These are phyloP conservation scores for Ditula angustiorana DNA, from an alignment of 2,888 invertebrate species.

Conservation along the genomic window DNA sequence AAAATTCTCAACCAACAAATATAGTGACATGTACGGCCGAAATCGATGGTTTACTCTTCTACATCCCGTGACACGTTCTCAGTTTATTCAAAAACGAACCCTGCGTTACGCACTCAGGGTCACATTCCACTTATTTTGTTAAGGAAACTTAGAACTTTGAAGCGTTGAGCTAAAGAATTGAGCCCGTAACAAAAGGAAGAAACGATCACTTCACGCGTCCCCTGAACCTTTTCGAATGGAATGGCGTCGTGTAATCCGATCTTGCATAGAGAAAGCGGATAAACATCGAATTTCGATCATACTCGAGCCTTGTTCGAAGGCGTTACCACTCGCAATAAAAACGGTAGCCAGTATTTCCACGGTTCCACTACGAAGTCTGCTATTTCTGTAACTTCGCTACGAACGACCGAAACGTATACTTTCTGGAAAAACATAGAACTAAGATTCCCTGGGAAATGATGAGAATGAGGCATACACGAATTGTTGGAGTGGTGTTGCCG, in stretches of 20 bases:
- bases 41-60: background rate
- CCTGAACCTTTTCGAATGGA: constrained; percentile 1
- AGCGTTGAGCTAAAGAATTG: background rate
- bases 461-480: too few relatives aligned
- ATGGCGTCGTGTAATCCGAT: constrained; percentile 4
- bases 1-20: background rate
- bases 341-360: too few relatives aligned
- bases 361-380: too few relatives aligned
- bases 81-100: background rate
- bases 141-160: background rate
- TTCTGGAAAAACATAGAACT: too few relatives aligned
- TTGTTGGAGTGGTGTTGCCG: too few relatives aligned
- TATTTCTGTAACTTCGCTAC: too few relatives aligned
- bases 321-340: too few relatives aligned
- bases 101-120: background rate
- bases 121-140: background rate
- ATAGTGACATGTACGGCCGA: background rate
- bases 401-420: too few relatives aligned
- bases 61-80: background rate
- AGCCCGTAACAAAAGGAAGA: background rate
- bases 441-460: too few relatives aligned
- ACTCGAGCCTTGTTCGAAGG: background rate
- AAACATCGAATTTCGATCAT: constrained; percentile 5
- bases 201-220: background rate
- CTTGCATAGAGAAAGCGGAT: background rate